These are phyloP conservation scores for Phragmatobia fuliginosa DNA, from an alignment of 2,888 invertebrate genomes.

Conservation along the genomic window DNA sequence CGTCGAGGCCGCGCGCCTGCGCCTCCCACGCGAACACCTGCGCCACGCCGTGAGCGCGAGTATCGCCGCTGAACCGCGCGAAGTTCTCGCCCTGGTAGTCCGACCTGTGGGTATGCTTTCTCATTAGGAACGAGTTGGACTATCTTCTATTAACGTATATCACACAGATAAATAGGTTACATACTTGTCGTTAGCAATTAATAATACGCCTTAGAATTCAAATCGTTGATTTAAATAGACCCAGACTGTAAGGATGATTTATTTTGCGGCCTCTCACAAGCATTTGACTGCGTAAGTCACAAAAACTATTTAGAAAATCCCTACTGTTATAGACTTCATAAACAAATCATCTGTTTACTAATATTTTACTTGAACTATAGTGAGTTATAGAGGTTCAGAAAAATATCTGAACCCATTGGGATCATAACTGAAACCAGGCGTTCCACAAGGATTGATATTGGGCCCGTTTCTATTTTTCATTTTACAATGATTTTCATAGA, in stretches of 20 bases:
- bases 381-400: background rate
- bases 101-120: too few relatives aligned
- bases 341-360: background rate
- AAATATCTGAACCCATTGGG: background rate
- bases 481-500: too few relatives aligned
- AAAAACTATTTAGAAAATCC: background rate
- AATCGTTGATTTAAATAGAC: too few relatives aligned
- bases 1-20: slow-evolving; percentile 96
- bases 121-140: too few relatives aligned
- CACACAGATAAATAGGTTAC: too few relatives aligned
- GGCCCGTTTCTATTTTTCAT: background rate
- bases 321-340: background rate
- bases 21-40: slow-evolving; percentile 99
- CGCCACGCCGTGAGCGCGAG: slow-evolving; percentile 94
- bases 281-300: background rate
- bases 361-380: background rate
- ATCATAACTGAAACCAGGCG: background rate
- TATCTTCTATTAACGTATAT: too few relatives aligned
- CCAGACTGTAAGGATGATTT: too few relatives aligned
- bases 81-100: slow-evolving; percentile 99
- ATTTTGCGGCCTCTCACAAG: background rate
- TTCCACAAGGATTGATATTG: background rate
- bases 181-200: too few relatives aligned
- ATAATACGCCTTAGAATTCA: too few relatives aligned
- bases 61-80: slow-evolving; percentile 97